Base-by-base conservation (phyloP, 2,888 invertebrate species). In the Dryocosmus kuriphilus region DNA sequence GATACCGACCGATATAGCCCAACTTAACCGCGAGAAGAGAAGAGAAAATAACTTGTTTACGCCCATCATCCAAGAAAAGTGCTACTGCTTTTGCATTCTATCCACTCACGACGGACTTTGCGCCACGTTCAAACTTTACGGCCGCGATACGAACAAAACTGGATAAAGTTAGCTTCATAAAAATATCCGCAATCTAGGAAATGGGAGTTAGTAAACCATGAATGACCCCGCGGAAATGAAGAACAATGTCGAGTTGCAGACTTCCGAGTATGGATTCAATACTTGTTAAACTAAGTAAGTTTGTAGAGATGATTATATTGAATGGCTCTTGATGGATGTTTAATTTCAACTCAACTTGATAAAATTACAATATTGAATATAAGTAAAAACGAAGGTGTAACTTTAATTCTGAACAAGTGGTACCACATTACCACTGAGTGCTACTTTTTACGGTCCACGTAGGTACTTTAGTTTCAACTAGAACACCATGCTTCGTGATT, bases 401-500 rank as follows among this genome's bases (percentile, higher is more conserved):
- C 11, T 11, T 19, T n/a, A n/a, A n/a, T 19, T 35, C n/a, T 35
- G 32, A 19, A 11, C 62, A 22, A 32, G 32, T 24, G 30, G 32
- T n/a, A 63, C 35, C 9, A 5, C 35, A 35, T 63, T 35, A 35
- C 22, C n/a, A n/a, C 30, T 16, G 32, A 63, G 62, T 35, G 62
- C n/a, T 63, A 63, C 62, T 63, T 63, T 63, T 62, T 63, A n/a
- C n/a, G 35, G 32, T 5, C 8, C 32, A 32, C 35, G 35, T 63
- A 63, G n/a, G 62, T 35, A 63, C 62, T 63, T 63, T 22, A 32
- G 19, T n/a, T 35, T 32, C n/a, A 63, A 63, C 62, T 75, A 81
- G 79, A 82, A 83, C 67, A 67, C 74, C 79, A 79, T 71, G 84
- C 71, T 80, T 81, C 84, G 83, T 87, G 86, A 87, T 87, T 87